Base-by-base conservation (phyloP, 1,140 invertebrate genomes). In the Temnothorax curvispinosus region DNA sequence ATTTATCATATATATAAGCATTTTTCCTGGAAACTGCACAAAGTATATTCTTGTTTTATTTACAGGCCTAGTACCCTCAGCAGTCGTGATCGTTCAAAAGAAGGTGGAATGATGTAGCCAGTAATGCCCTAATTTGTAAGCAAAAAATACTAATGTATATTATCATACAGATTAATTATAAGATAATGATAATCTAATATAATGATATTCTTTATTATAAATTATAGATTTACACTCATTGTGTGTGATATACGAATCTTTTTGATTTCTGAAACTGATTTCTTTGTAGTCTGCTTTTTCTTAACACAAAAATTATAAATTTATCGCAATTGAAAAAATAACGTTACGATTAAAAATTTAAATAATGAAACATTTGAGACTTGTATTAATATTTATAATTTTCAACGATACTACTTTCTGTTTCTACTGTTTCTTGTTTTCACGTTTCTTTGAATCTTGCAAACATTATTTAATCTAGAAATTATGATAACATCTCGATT, bases 51-150 rank as follows among this genome's bases (percentile, higher is more conserved):
- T 78, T 77, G 58, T 85, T 41, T 64, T 60, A 64, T 72, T 97
- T 97, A 78, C 95, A 98, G 97, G 97, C 92, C 94, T 98, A 85
- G 97, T 97, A 50, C 98, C 98, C 74, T 97, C 97, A 52, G 97
- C 98, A 78, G 97, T 98, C 27, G 93, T 98, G 32, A 98, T 98
- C 86, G 96, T 98, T 11, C 96, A 97, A 50, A 97, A 96, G 92
- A 94, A 93, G 84, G 4, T 81, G 50, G 88, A 92, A 88, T 89
- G 80, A 89, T 60, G 32, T 78, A 77, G 35, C 60, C 85, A 64
- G 21, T 85, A 64, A 82, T 60, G 76, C 13, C 41, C 62, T 84
- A 67, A 84, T 56, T 91, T 88, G 62, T 76, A 89, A 91, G 67
- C 65, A 74, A 89, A 27, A 74, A 60, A 60, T 54, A 67, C n/a